These are phyloP conservation scores for Rhinogobius similis DNA, from an alignment of 2,113 vertebrate species.

Conservation along the genomic window DNA sequence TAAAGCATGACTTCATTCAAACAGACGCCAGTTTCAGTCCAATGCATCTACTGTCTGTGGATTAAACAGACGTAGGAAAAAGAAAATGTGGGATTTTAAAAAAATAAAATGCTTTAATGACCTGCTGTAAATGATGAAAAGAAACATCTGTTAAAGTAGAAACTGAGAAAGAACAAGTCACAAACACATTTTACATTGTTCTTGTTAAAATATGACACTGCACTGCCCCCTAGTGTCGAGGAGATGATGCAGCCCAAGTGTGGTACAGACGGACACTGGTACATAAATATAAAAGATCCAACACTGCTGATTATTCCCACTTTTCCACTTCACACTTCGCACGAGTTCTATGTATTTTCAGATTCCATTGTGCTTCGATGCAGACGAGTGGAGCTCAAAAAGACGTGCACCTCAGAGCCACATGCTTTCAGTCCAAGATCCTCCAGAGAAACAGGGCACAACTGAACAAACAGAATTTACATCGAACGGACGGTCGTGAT, in stretches of 20 bases:
- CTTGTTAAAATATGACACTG: conserved; percentile 72
- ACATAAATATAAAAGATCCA: conserved; percentile 76
- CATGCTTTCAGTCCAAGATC: conserved; percentile 60
- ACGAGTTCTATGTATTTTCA: conserved; percentile 41
- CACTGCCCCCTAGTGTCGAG: conserved; percentile 64
- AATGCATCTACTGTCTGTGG: neutral
- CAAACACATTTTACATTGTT: conserved; percentile 70
- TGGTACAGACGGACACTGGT: conserved; percentile 76
- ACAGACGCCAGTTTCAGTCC: neutral
- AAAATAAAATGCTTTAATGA: conserved; percentile 75
- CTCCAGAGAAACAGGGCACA: conserved; percentile 4
- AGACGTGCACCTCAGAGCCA: conserved; percentile 46
- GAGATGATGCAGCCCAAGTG: conserved; percentile 64
- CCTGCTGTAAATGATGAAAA: conserved; percentile 59
- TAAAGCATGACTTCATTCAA: neutral
- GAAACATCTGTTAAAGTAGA: conserved; percentile 54
- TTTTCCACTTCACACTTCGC: conserved; percentile 40
- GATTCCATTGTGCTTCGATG: conserved; percentile 76
- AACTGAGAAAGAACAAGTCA: conserved; percentile 38
- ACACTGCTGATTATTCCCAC: conserved; percentile 58
- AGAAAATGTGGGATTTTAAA: conserved; percentile 49
- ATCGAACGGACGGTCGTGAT: conserved; percentile 66
- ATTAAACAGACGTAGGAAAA: conserved; percentile 39
- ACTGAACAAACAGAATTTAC: conserved; percentile 57
- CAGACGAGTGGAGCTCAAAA: conserved; percentile 32